Percentiles rank a stretch among this genome's conserved stretches.
These are phyloP conservation scores for Fulmarus glacialis DNA, from an alignment of 2,113 vertebrate genomes.

Conservation along the genomic window DNA sequence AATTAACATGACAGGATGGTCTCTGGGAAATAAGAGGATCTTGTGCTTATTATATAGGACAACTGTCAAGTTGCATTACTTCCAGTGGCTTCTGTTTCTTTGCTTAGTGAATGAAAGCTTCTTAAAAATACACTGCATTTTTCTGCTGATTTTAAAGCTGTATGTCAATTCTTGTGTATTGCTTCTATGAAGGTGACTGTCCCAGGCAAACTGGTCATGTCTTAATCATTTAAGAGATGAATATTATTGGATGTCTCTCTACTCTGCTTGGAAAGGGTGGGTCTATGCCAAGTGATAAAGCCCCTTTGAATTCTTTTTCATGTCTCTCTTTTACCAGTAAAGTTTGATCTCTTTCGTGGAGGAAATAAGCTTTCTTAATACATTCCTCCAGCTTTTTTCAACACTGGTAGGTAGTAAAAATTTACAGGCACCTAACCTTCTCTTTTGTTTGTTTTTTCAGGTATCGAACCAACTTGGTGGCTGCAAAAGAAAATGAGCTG, in stretches of 20 bases:
- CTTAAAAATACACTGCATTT: background rate
- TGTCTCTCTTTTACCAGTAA: background rate
- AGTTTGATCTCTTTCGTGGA: background rate
- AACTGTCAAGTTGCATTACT: conserved; percentile 39
- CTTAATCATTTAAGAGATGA: background rate
- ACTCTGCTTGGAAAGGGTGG: background rate
- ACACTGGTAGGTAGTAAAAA: background rate
- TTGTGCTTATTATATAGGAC: conserved; percentile 2
- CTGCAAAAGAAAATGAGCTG: conserved; percentile 84
- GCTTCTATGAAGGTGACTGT: background rate
- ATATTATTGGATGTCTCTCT: background rate
- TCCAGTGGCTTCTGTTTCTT: conserved; percentile 19
- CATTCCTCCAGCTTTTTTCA: background rate
- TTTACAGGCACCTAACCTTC: background rate
- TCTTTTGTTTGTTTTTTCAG: conserved; percentile 65
- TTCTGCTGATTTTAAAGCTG: background rate
- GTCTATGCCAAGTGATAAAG: background rate
- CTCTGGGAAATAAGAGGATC: conserved; percentile 19
- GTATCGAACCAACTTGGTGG: conserved; percentile 86
- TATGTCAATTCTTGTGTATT: background rate
- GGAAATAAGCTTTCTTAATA: background rate
- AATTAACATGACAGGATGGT: conserved; percentile 50
- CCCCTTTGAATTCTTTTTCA: background rate
- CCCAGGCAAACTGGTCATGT: background rate
- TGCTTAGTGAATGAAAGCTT: conserved; percentile 2